Base-by-base conservation (phyloP, 2,888 invertebrate genomes). In the Mactromeris polynyma region DNA sequence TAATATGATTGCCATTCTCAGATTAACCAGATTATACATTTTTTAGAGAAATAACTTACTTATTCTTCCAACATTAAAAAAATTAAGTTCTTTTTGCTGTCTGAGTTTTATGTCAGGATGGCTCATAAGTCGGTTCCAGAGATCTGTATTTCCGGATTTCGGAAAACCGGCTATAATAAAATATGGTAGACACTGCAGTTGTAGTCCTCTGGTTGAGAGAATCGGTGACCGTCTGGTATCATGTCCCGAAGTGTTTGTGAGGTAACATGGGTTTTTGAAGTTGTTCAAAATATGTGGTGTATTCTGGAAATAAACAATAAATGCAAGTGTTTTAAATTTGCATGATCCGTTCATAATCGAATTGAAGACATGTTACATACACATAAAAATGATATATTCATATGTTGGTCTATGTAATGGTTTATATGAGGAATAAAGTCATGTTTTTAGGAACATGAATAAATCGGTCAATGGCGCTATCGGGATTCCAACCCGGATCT, bases 161-260 rank as follows among this genome's bases (percentile, higher is more conserved):
- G 95, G 95, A 85, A 94, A 94, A 21, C 95, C 95, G 80, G 94
- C 94, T 51, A 95, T 91, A 54, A 94, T 98, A 98, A 96, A 99
- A 97, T 94, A 99, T 97, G 89, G 99, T 99, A 97, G 99, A 99
- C 96, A 98, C 98, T 94, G 94, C 86, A 93, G 93, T 64, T 91
- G 2, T 14, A 84, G 36, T 14, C 19, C 11, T 33, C 73, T 36
- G 31, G 73, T 33, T 36, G 33, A 33, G 0, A 73, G 73, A 9
- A 42, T 6, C 2, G 79, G 79, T 26, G 26, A 19, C 9, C 77
- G n/a, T 2, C 14, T 36, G 1, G n/a, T 26, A 1, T 0, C 19
- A 2, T 54, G 42, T 14, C 46, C 77, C n/a, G 86, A 78, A 0
- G 86, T 77, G 38, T 86, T 87, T 81, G 84, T 79, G 21, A 88